phyloP scores from a whole-genome alignment of 2,888 invertebrate genomes.

The Dexiosoma caninum region DNA sequence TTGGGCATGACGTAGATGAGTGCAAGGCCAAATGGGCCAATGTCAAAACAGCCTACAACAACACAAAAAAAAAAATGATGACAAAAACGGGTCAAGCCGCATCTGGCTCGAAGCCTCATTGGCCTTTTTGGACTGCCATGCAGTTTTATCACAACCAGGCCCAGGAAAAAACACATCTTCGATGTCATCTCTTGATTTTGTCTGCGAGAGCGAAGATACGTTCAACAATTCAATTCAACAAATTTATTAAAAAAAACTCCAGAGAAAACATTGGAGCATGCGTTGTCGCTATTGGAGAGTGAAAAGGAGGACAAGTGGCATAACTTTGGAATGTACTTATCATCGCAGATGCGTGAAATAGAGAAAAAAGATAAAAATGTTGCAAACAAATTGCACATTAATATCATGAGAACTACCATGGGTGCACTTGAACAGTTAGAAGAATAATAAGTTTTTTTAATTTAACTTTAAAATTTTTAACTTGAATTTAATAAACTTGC shows the following conservation, averaged over 20 bases:
- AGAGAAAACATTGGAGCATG: conserved; percentile 4
- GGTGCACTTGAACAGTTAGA: not conserved
- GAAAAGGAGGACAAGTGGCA: conserved; percentile 8
- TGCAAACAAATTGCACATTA: too few species aligned
- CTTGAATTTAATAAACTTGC: conserved; percentile 11
- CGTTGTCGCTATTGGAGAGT: conserved; percentile 14
- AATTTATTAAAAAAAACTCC: conserved; percentile 12
- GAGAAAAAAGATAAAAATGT: too few species aligned
- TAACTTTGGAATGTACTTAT: not conserved
- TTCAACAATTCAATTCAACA: not conserved
- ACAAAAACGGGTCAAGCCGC: not conserved
- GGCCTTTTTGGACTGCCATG: conserved; percentile 17
- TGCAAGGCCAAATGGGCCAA: conserved; percentile 6
- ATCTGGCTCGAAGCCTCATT: not conserved
- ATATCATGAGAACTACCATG: too few species aligned
- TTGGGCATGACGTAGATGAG: not conserved
- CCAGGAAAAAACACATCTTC: conserved; percentile 11
- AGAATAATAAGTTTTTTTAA: not conserved
- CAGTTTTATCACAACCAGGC: not conserved
- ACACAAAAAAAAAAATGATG: conserved; percentile 8
- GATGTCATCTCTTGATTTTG: conserved; percentile 16
- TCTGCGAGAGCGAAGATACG: not conserved
- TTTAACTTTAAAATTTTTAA: conserved; percentile 10
- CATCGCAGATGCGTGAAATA: too few species aligned
- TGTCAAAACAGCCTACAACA: conserved; percentile 19